Conservation (phyloP, 2,797 vertebrate genomes). For the Sebastolobus altivelis region DNA sequence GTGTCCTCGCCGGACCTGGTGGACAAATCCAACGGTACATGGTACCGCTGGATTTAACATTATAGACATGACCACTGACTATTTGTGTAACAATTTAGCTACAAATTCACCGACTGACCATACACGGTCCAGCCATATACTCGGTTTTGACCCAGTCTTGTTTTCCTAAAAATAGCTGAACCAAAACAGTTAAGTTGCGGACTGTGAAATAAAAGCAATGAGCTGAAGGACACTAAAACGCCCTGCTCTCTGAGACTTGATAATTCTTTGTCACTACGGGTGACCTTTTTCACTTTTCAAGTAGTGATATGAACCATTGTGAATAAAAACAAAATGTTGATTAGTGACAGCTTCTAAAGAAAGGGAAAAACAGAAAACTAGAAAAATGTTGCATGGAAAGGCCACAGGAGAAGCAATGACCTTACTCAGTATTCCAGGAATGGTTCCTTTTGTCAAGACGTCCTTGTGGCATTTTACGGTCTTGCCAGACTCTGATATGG, state of each 20-base stretch:
- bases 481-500: constrained; percentile 36
- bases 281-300: neutral
- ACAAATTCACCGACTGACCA: no score
- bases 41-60: no score
- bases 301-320: neutral
- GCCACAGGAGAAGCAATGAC: constrained; percentile 30
- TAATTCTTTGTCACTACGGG: neutral
- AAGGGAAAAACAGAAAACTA: neutral
- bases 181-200: neutral
- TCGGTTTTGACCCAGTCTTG: no score
- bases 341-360: neutral
- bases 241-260: neutral
- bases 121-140: no score
- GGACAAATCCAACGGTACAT: no score
- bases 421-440: constrained; percentile 42
- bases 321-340: neutral
- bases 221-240: neutral
- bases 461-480: constrained; percentile 62
- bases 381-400: neutral
- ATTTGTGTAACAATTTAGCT: no score
- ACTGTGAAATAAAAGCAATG: neutral
- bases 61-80: no score
- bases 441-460: constrained; percentile 28
- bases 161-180: neutral
- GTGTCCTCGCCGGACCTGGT: no score